A percentile compares a stretch with the other conserved stretches of the same genome.
Evolutionary conservation across 2,888 invertebrate species (phyloP).

Genomic region (Ischnura elegans): DNA sequence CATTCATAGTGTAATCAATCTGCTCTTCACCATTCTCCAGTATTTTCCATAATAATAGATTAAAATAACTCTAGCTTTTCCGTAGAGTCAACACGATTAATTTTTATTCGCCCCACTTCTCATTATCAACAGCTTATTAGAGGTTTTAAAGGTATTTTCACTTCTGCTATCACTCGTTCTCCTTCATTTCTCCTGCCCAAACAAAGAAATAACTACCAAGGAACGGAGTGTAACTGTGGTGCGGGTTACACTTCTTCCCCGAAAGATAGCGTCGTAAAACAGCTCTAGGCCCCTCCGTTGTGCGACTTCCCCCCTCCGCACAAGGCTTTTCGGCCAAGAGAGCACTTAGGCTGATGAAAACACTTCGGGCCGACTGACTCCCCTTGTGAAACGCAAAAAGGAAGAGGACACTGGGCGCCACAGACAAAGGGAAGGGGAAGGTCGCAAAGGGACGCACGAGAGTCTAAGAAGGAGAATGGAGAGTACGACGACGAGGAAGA

Average conservation of each 20-base stretch:
- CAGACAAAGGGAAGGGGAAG: slow-evolving; percentile 46
- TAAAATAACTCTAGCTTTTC: no score
- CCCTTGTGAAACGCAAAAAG: neutral
- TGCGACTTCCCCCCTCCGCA: neutral
- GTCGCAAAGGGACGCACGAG: neutral
- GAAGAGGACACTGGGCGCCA: slow-evolving; percentile 10
- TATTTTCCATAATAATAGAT: no score
- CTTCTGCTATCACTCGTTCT: neutral
- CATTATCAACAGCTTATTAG: neutral
- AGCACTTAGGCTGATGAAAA: slow-evolving; percentile 64
- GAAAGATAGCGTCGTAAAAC: slow-evolving; percentile 12
- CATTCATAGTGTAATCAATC: no score
- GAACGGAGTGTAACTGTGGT: neutral
- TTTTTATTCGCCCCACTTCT: neutral
- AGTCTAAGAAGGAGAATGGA: neutral
- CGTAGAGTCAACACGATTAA: no score
- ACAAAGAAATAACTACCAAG: no score
- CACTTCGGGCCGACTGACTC: slow-evolving; percentile 33
- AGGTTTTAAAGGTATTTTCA: neutral
- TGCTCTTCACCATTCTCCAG: no score
- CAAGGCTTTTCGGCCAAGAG: neutral
- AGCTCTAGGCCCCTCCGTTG: neutral
- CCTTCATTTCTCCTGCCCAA: neutral
- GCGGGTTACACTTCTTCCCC: neutral
- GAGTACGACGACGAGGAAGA: neutral